Evolutionary conservation across 2,888 invertebrate genomes (phyloP).

Genomic region (Hermaeophaga mercurialis): DNA sequence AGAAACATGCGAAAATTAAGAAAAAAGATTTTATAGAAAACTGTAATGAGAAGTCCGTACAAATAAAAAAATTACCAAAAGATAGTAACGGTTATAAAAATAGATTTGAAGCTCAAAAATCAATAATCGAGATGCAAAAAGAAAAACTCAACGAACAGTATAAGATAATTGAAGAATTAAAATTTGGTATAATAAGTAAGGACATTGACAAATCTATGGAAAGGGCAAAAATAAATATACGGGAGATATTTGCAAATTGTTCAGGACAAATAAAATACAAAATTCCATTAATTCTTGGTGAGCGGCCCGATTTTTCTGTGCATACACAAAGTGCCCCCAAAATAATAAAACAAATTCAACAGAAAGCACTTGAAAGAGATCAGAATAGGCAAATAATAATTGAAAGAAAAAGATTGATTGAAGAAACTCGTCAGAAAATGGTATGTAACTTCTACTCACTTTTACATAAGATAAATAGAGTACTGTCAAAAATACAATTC

Average conservation of each 20-base stretch:
- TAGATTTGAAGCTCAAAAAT: slow-evolving; percentile 71
- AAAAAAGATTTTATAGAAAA: neutral
- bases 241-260: slow-evolving; percentile 56
- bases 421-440: slow-evolving; percentile 61
- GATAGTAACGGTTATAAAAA: slow-evolving; percentile 40
- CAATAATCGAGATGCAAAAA: slow-evolving; percentile 74
- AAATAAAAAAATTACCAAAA: neutral
- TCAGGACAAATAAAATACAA: slow-evolving; percentile 56
- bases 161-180: slow-evolving; percentile 73
- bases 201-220: slow-evolving; percentile 66
- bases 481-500: too few species aligned
- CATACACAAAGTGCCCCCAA: slow-evolving; percentile 67
- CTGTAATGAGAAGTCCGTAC: neutral
- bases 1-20: slow-evolving; percentile 28
- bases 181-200: slow-evolving; percentile 70
- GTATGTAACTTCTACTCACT: slow-evolving; percentile 58
- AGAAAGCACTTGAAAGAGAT: slow-evolving; percentile 69
- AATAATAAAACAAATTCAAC: slow-evolving; percentile 74
- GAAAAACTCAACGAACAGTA: slow-evolving; percentile 73
- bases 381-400: slow-evolving; percentile 56
- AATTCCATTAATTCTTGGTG: slow-evolving; percentile 57
- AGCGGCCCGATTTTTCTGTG: slow-evolving; percentile 56
- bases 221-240: slow-evolving; percentile 63
- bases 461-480: too few species aligned
- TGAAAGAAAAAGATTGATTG: slow-evolving; percentile 60